phyloP scores from a whole-genome alignment of 2,797 vertebrate species.

The Chiloscyllium punctatum region DNA sequence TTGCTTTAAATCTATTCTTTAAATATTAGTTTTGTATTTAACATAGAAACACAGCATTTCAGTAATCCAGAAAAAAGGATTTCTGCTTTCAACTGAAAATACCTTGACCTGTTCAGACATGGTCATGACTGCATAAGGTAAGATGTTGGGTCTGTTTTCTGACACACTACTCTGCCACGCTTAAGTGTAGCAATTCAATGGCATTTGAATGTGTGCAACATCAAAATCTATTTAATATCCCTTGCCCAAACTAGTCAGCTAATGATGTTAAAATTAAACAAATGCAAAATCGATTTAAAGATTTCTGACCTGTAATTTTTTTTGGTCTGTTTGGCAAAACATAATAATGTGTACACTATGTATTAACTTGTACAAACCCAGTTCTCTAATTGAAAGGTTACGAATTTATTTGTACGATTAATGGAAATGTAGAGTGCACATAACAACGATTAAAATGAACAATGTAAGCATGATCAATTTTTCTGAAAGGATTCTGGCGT shows the following conservation, averaged over 20 bases:
- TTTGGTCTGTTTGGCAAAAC: not conserved
- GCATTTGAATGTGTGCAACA: not conserved
- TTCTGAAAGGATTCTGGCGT: not conserved
- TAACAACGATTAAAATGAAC: not conserved
- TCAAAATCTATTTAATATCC: not conserved
- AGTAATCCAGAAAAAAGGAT: not conserved
- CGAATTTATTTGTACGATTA: not conserved
- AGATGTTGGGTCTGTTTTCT: too few species aligned
- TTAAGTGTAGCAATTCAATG: not conserved
- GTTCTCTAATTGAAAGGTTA: not conserved
- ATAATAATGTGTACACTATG: too few species aligned
- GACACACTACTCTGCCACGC: not conserved
- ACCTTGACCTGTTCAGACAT: not conserved
- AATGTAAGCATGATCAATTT: not conserved
- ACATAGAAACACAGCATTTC: not conserved
- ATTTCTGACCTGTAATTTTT: not conserved
- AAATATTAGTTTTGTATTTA: not conserved
- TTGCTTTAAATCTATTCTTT: not conserved
- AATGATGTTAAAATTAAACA: not conserved
- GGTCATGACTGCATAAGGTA: too few species aligned
- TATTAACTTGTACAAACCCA: not conserved
- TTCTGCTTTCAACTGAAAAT: not conserved
- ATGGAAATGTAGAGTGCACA: not conserved
- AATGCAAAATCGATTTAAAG: not conserved
- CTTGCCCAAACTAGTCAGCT: not conserved